phyloP scores from a whole-genome alignment of 2,888 invertebrate species.

The Operophtera brumata region DNA sequence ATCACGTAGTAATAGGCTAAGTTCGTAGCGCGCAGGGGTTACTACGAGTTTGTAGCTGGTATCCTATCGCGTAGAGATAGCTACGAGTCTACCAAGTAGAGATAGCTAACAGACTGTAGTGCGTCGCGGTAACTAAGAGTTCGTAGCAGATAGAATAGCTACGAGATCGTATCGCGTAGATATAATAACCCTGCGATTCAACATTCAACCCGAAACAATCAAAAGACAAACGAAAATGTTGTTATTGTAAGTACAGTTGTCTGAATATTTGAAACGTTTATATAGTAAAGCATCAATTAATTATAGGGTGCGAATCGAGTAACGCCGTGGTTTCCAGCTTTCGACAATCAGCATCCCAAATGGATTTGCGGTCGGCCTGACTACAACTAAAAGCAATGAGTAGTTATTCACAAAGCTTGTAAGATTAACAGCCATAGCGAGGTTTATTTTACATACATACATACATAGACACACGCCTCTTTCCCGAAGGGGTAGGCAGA shows the following conservation, averaged over 20 bases:
- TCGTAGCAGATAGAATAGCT: neutral
- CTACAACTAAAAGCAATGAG: conserved; percentile 41
- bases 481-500: no score
- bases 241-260: neutral
- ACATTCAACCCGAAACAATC: conserved; percentile 11
- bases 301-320: conserved; percentile 32
- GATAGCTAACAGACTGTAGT: neutral
- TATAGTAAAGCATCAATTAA: conserved; percentile 33
- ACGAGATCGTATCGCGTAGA: neutral
- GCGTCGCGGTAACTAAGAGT: neutral
- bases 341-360: conserved; percentile 44
- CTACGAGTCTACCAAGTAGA: neutral
- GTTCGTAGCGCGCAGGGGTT: no score
- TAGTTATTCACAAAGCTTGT: conserved; percentile 31
- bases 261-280: conserved; percentile 32
- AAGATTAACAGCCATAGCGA: conserved; percentile 17
- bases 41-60: no score
- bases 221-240: conserved; percentile 17
- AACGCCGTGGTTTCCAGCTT: conserved; percentile 28
- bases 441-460: neutral
- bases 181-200: conserved; percentile 9
- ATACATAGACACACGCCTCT: no score
- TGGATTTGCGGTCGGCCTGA: conserved; percentile 38
- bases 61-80: neutral
- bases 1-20: no score